Evolutionary conservation across 2,888 invertebrate species (phyloP).

Genomic region (Pardosa pseudoannulata): DNA sequence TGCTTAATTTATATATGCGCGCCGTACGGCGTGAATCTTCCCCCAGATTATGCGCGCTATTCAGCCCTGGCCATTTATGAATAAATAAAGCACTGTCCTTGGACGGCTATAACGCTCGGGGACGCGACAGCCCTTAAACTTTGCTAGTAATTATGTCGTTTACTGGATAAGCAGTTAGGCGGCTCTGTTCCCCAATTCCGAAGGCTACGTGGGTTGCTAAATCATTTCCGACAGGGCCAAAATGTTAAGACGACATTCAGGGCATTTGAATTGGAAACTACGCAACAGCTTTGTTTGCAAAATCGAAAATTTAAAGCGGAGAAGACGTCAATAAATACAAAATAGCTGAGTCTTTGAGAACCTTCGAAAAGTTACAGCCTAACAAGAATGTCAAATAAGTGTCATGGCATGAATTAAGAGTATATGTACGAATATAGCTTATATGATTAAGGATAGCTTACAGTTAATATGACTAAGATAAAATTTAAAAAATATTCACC

Average conservation of each 20-base stretch:
- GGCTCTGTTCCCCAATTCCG: slow-evolving; percentile 26
- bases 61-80: slow-evolving; percentile 65
- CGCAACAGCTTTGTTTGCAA: not conserved
- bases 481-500: no score
- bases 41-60: slow-evolving; percentile 47
- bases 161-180: slow-evolving; percentile 57
- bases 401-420: no score
- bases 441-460: no score
- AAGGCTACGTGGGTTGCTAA: slow-evolving; percentile 35
- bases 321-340: not conserved
- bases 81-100: slow-evolving; percentile 67
- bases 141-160: slow-evolving; percentile 68
- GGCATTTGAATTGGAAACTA: slow-evolving; percentile 1
- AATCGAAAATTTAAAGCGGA: not conserved
- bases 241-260: not conserved
- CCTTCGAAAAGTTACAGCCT: not conserved
- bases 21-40: slow-evolving; percentile 63
- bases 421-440: no score
- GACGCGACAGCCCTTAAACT: slow-evolving; percentile 66
- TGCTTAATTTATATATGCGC: slow-evolving; percentile 71
- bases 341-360: not conserved
- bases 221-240: slow-evolving; percentile 22
- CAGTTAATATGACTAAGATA: no score
- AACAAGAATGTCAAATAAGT: no score
- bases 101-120: slow-evolving; percentile 49